Percentiles rank a stretch among this genome's conserved stretches.
Conservation (phyloP, 2,113 vertebrate genomes). For the Rhea americana region DNA sequence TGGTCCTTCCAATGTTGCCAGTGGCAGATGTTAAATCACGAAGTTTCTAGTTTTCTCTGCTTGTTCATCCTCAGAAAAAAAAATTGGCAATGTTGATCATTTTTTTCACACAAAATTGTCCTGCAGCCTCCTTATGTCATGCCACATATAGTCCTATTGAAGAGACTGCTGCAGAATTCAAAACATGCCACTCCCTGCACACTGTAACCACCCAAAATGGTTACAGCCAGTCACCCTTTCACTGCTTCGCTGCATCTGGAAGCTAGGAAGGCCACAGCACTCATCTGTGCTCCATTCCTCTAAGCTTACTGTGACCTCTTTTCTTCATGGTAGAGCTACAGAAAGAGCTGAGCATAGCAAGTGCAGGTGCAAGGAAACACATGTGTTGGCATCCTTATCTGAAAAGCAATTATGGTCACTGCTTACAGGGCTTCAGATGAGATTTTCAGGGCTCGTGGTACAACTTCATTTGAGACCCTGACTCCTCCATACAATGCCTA, state of each 20-base stretch:
- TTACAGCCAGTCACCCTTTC: not conserved
- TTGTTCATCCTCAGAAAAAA: not conserved
- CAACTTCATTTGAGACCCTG: not conserved
- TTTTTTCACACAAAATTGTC: not conserved
- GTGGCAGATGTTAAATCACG: not conserved
- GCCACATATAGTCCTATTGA: not conserved
- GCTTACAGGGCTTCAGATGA: not conserved
- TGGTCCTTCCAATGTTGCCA: not conserved
- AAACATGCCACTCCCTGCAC: not conserved
- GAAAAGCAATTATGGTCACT: not conserved
- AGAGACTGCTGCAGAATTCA: not conserved
- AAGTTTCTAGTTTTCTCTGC: not conserved
- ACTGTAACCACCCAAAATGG: too few relatives aligned
- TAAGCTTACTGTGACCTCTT: not conserved
- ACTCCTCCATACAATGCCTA: not conserved
- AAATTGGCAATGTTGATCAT: not conserved
- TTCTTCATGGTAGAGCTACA: not conserved
- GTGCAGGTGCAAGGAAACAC: too few relatives aligned
- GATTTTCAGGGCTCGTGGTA: not conserved
- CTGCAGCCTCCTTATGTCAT: not conserved
- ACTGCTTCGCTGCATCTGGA: rapidly evolving
- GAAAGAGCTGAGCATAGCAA: not conserved
- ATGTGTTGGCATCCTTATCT: not conserved
- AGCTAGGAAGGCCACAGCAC: not conserved
- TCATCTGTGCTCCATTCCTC: rapidly evolving